Evolutionary conservation across 2,888 invertebrate species (phyloP), one percentile per base, ranked within the genome.

Genomic region (Hirudinaria manillensis): DNA sequence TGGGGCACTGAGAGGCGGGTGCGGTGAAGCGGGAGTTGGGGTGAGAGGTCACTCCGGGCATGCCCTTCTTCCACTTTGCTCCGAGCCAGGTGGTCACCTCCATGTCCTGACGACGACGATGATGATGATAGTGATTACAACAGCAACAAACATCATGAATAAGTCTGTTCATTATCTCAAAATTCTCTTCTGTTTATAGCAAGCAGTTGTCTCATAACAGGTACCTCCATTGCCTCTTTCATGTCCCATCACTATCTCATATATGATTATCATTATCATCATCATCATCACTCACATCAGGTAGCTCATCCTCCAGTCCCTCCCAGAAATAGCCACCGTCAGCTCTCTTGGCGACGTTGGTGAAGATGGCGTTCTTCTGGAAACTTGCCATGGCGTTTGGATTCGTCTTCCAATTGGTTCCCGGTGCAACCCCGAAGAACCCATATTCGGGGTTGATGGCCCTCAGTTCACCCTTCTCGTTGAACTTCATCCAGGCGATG

Each of bases 401-500:
- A 56, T 81, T 81, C 13, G 81, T 81, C 66, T 76, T 74, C 75
- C 72, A 74, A 77, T 78, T 79, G 32, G 79, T 79, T 16, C 79
- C 80, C 10, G 81, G 81, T 51, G 81, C 81, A 16, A 81, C 80
- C 13, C 81, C 81, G 68, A 81, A 81, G 79, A 81, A 81, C 45
- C 81, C 81, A 55, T 75, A 71, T 73, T 81, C 81, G 13, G 81
- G 81, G 72, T 81, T 81, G 77, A 81, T 81, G 32, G 78, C 81
- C 16, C 79, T 56, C 65, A 81, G 77, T 55, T 76, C 77, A 13
- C 81, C 81, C n/a, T 81, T 77, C 7, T 79, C 77, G 74, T 79
- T 78, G 76, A 81, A 81, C 72, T 78, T 79, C 81, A 81, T 81
- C 81, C 81, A 81, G 36, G 80, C 81, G 56, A 81, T 81, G 77